Evolutionary conservation across 1,140 invertebrate genomes (phyloP), one percentile per base, ranked within the genome.

Genomic region (Andrena cerasifolii): DNA sequence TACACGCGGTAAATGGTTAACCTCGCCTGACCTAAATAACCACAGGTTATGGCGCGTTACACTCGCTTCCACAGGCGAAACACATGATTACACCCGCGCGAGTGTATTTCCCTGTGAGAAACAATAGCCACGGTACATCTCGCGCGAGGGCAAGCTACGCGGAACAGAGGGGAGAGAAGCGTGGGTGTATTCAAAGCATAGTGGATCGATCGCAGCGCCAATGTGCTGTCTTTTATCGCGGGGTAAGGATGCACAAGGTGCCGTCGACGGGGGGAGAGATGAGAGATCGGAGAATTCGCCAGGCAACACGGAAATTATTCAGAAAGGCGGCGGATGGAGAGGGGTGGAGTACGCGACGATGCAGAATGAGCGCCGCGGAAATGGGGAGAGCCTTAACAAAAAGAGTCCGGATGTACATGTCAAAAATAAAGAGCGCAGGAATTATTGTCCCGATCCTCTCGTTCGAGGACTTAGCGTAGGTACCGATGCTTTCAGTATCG

Each of bases 401-500:
- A 65, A 31, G 14, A n/a, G 36, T 59, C n/a, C n/a, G n/a, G 14
- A 43, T 10, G 28, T 7, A 31, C 18, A 33, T 21, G 28, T 43
- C 18, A 24, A 28, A 43, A 24, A 65, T 54, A 65, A 43, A 74
- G 14, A 53, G 24, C 18, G 6, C 59, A 18, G 45, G 3, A n/a
- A 33, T 65, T 43, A 74, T 65, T 65, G 59, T 74, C 24, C 47
- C 71, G 47, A 40, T 28, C 28, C 31, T 62, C 40, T 67, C 33
- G 24, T 36, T 43, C 28, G 28, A 21, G 28, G 18, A 14, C 33
- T 7, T 24, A 51, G 28, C 45, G 12, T 62, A n/a, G n/a, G n/a
- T n/a, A 12, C 14, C 47, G 18, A 65, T 65, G 26, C 47, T 54
- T 65, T 65, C n/a, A 61, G 18, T 0, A 6, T 6, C 5, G 40